Conservation (phyloP, 2,797 vertebrate species). For the Macropodus opercularis region DNA sequence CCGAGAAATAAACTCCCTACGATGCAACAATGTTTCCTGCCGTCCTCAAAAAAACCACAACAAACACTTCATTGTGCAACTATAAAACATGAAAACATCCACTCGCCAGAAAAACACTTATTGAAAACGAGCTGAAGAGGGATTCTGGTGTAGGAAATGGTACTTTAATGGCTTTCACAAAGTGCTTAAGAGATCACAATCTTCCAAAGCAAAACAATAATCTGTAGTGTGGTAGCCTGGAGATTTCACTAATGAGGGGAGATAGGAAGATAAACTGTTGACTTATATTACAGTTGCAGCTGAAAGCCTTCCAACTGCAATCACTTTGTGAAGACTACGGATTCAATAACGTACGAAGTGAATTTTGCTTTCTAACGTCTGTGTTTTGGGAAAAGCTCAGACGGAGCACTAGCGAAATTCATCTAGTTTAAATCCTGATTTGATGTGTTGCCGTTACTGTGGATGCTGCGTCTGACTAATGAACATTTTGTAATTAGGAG, state of each 20-base stretch:
- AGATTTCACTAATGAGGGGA: slow-evolving; percentile 73
- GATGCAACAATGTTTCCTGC: slow-evolving; percentile 16
- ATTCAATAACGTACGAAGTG: slow-evolving; percentile 44
- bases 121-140: slow-evolving; percentile 38
- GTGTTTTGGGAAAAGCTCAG: neutral
- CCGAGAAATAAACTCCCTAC: slow-evolving; percentile 18
- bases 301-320: slow-evolving; percentile 66
- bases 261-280: slow-evolving; percentile 63
- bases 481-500: slow-evolving; percentile 4
- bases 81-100: slow-evolving; percentile 39
- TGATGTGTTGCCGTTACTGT: neutral
- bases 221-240: slow-evolving; percentile 49
- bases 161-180: slow-evolving; percentile 67
- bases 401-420: slow-evolving; percentile 5
- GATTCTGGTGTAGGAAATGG: slow-evolving; percentile 65
- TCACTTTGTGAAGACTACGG: slow-evolving; percentile 44
- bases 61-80: slow-evolving; percentile 42
- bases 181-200: slow-evolving; percentile 65
- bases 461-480: neutral
- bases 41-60: slow-evolving; percentile 29
- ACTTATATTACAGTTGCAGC: slow-evolving; percentile 61
- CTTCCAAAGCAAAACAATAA: slow-evolving; percentile 71
- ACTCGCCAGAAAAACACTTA: slow-evolving; percentile 29
- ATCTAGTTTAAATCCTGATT: slow-evolving; percentile 1
- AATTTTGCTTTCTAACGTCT: slow-evolving; percentile 16